Conservation (phyloP, 2,113 vertebrate species). For the Rhinoderma darwinii region DNA sequence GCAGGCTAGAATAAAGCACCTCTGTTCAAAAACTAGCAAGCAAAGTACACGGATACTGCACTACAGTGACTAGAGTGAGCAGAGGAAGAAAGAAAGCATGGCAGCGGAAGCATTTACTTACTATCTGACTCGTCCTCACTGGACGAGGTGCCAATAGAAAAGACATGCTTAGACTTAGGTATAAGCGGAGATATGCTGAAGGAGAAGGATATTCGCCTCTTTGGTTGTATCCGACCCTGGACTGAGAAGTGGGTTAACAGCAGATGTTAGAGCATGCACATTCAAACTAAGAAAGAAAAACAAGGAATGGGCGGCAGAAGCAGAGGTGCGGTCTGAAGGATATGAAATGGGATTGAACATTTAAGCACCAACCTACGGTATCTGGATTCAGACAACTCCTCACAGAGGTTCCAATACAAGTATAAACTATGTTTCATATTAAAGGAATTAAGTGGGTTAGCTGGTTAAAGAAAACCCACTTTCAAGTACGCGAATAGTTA, state of each 20-base stretch:
- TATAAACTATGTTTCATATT: background rate
- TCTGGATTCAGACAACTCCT: background rate
- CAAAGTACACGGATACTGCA: constrained; percentile 28
- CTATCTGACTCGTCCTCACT: constrained; percentile 87
- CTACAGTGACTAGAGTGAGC: constrained; percentile 31
- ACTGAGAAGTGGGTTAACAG: constrained; percentile 77
- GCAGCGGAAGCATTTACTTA: constrained; percentile 79
- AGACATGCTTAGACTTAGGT: constrained; percentile 87
- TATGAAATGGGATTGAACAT: background rate
- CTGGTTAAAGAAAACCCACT: background rate
- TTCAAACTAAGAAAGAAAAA: constrained; percentile 43
- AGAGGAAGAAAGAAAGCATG: constrained; percentile 38
- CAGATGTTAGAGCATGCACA: constrained; percentile 71
- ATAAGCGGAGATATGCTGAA: constrained; percentile 90
- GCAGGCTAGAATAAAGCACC: background rate
- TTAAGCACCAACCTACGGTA: background rate
- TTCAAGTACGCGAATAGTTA: too few relatives aligned
- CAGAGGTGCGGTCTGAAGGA: constrained; percentile 49
- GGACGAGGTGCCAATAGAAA: constrained; percentile 87
- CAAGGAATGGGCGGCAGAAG: constrained; percentile 44
- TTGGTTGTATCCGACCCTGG: constrained; percentile 76
- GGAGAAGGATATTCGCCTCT: constrained; percentile 88
- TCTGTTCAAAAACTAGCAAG: constrained; percentile 6
- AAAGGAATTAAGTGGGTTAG: background rate
- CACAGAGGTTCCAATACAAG: background rate